phyloP scores from a whole-genome alignment of 2,888 invertebrate genomes.

The Alsophila aescularia region DNA sequence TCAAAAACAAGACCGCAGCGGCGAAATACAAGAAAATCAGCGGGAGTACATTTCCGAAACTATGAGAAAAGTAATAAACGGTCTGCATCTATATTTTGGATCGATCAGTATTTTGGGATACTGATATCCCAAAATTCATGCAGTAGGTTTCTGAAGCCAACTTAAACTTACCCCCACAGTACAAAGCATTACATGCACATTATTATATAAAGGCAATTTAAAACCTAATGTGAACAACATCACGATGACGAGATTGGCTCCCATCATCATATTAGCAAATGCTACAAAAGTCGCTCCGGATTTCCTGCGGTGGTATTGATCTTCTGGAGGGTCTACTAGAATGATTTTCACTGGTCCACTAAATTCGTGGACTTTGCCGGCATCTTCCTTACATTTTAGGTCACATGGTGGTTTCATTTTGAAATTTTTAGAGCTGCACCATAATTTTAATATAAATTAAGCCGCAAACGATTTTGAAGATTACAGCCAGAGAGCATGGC shows the following conservation, averaged over 20 bases:
- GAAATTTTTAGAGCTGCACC: neutral
- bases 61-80: too few species aligned
- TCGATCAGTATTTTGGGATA: too few species aligned
- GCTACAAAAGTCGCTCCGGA: slow-evolving; percentile 48
- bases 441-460: neutral
- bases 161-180: slow-evolving; percentile 56
- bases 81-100: too few species aligned
- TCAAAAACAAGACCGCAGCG: too few species aligned
- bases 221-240: slow-evolving; percentile 49
- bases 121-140: too few species aligned
- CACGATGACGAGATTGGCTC: slow-evolving; percentile 44
- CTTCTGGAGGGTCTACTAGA: slow-evolving; percentile 53
- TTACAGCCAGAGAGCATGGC: too few species aligned
- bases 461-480: too few species aligned
- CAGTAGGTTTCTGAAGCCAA: neutral
- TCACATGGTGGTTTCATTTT: neutral
- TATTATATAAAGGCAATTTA: slow-evolving; percentile 34
- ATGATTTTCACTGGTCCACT: slow-evolving; percentile 66
- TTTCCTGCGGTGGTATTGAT: slow-evolving; percentile 41
- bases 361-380: slow-evolving; percentile 46
- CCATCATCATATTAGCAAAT: slow-evolving; percentile 54
- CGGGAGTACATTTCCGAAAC: too few species aligned
- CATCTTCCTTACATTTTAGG: slow-evolving; percentile 40
- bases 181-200: slow-evolving; percentile 55
- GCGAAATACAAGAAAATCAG: too few species aligned